These are phyloP conservation scores for Cololabis saira DNA, from an alignment of 2,113 vertebrate species.

Conservation along the genomic window DNA sequence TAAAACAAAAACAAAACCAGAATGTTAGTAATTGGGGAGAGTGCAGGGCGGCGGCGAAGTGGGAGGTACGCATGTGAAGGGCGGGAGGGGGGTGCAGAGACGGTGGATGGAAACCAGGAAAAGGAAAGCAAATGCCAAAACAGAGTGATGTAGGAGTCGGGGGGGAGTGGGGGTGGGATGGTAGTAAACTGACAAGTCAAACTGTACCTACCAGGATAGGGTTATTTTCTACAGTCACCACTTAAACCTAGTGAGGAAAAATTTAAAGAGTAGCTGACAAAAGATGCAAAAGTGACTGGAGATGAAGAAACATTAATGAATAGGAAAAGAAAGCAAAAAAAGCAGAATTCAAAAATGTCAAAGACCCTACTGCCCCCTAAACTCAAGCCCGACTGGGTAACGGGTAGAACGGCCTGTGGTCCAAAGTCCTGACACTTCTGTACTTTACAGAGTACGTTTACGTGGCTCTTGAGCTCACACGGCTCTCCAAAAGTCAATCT, in stretches of 20 bases:
- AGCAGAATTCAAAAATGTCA: slow-evolving; percentile 66
- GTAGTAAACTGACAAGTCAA: slow-evolving; percentile 73
- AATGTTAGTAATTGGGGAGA: background rate
- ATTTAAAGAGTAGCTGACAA: slow-evolving; percentile 84
- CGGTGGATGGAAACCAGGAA: slow-evolving; percentile 8
- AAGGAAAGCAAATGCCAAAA: slow-evolving; percentile 26
- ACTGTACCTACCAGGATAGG: slow-evolving; percentile 85
- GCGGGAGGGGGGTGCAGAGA: background rate
- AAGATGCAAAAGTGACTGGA: slow-evolving; percentile 75
- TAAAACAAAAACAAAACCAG: slow-evolving; percentile 48
- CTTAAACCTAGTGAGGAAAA: slow-evolving; percentile 88
- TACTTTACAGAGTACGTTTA: too few relatives aligned
- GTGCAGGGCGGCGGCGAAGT: slow-evolving; percentile 43
- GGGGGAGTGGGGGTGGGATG: slow-evolving; percentile 31
- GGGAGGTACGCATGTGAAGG: slow-evolving; percentile 4
- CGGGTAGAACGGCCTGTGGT: too few relatives aligned
- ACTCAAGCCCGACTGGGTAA: too few relatives aligned
- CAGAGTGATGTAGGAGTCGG: background rate
- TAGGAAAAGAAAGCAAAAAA: slow-evolving; percentile 38
- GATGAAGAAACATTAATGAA: slow-evolving; percentile 74
- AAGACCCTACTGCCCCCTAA: background rate
- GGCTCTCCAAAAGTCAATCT: too few relatives aligned
- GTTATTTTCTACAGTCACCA: slow-evolving; percentile 87
- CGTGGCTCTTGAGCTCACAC: too few relatives aligned
- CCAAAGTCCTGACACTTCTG: too few relatives aligned